Percentiles rank a stretch among this genome's conserved stretches.
These are phyloP conservation scores for Teinopalpus imperialis DNA, from an alignment of 2,888 invertebrate species.

Conservation along the genomic window DNA sequence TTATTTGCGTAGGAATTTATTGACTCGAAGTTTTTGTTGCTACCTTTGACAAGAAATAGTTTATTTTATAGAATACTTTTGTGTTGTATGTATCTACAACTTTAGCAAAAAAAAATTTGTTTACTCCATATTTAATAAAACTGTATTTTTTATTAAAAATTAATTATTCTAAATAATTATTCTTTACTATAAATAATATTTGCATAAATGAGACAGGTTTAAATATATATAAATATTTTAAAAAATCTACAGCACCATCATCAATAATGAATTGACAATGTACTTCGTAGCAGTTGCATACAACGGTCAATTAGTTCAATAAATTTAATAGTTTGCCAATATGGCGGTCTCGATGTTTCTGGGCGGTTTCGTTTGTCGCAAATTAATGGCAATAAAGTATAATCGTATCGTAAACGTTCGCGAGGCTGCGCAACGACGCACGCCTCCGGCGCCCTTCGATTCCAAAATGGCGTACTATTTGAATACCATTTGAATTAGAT, in stretches of 20 bases:
- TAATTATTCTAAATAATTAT: too few relatives aligned
- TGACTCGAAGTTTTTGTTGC: slow-evolving; percentile 24
- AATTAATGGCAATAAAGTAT: slow-evolving; percentile 78
- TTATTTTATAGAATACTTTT: background rate
- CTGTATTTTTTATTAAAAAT: too few relatives aligned
- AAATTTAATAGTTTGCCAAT: slow-evolving; percentile 53
- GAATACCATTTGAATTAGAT: slow-evolving; percentile 43
- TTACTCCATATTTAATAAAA: too few relatives aligned
- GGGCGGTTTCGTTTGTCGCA: slow-evolving; percentile 76
- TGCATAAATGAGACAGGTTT: too few relatives aligned
- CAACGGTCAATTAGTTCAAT: slow-evolving; percentile 46
- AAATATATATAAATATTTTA: too few relatives aligned
- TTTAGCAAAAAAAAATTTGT: too few relatives aligned
- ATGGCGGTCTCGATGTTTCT: slow-evolving; percentile 54
- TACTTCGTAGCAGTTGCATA: slow-evolving; percentile 1
- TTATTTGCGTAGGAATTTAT: slow-evolving; percentile 27
- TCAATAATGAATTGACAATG: background rate
- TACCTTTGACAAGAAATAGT: slow-evolving; percentile 15
- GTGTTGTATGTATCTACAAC: too few relatives aligned
- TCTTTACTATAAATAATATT: too few relatives aligned
- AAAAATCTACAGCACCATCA: too few relatives aligned
- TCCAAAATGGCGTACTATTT: slow-evolving; percentile 53
- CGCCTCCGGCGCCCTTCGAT: slow-evolving; percentile 59
- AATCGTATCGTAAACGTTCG: slow-evolving; percentile 72
- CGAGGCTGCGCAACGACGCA: slow-evolving; percentile 40